Evolutionary conservation across 2,797 vertebrate genomes (phyloP).

Genomic region (Ispidina lecontei): DNA sequence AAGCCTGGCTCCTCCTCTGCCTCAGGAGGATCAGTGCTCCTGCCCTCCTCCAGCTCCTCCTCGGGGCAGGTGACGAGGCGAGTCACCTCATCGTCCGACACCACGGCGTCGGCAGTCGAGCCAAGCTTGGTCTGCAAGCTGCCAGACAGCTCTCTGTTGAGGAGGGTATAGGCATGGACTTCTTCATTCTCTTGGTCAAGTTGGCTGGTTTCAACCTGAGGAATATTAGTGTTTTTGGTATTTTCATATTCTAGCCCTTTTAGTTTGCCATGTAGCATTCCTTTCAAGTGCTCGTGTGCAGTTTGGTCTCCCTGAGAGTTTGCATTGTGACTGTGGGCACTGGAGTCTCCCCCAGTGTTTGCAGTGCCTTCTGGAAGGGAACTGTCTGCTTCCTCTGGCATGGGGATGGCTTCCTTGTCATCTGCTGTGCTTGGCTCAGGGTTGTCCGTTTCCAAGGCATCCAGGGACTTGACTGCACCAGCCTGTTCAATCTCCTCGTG

Average conservation of each 20-base stretch:
- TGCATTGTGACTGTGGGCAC: neutral
- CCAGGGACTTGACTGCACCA: neutral
- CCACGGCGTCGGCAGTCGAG: constrained; percentile 86
- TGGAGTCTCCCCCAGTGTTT: constrained; percentile 8
- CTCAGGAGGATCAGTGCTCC: constrained; percentile 31
- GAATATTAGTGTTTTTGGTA: constrained; percentile 76
- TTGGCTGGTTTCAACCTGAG: constrained; percentile 62
- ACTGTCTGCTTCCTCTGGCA: neutral
- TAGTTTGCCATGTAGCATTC: constrained; percentile 69
- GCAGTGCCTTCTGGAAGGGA: constrained; percentile 24
- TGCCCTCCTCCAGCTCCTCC: constrained; percentile 78
- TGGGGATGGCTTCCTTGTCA: neutral
- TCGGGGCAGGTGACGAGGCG: constrained; percentile 81
- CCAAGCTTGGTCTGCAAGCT: constrained; percentile 86
- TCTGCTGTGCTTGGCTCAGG: neutral
- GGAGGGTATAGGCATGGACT: constrained; percentile 62
- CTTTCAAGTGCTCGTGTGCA: constrained; percentile 66
- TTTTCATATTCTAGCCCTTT: constrained; percentile 76
- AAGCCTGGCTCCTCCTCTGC: constrained; percentile 54
- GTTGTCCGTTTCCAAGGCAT: neutral
- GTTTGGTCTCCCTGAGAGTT: constrained; percentile 62
- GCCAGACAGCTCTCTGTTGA: constrained; percentile 79
- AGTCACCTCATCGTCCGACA: constrained; percentile 87
- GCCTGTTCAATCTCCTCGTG: neutral
- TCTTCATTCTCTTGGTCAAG: constrained; percentile 66